Base-by-base conservation (phyloP, 2,888 invertebrate genomes). In the Archips xylosteana region DNA sequence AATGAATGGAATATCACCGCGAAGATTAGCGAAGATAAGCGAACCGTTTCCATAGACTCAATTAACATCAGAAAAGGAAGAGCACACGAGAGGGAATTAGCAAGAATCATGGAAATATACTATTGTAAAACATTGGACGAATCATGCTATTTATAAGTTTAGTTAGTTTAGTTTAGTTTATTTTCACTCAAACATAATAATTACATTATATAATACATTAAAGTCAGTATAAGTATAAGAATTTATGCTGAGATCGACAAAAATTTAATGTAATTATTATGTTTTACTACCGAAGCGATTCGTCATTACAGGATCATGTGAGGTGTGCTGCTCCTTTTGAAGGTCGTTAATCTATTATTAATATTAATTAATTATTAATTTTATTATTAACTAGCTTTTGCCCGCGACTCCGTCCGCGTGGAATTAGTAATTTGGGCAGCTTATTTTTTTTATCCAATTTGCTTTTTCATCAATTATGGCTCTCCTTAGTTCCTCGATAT, bases 1-100 rank as follows among this genome's bases (percentile, higher is more conserved):
- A 54, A 32, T 57, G 12, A 36, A 15, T 36, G 65, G 65, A 65
- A 54, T 65, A 69, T 60, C 59, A 73, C 64, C 13, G 61, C 9
- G 64, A 42, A 59, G 49, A 63, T 69, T 73, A 69, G 60, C 69
- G 42, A 32, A 59, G 69, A 73, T 73, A 73, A 64, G 73, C 39
- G 63, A 73, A 64, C 15, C 9, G 64, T 73, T 73, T 73, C 73
- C 42, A 1, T 67, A 57, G 45, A 57, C 32, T 49, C 49, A 69
- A 68, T 69, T 73, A 73, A 64, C 69, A 64, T 6, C 68, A 49
- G 39, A 39, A 39, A 47, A 23, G 6, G 13, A 13, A 57, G 59
- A 34, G n/a, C 39, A 39, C 60, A 32, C 57, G 62, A 32, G 62
- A 63, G 32, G 47, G 62, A 69, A 64, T 59, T 63, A 23, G 36